Evolutionary conservation across 1,140 invertebrate species (phyloP), one percentile per base, ranked within the genome.

Genomic region (Bombus turneri): DNA sequence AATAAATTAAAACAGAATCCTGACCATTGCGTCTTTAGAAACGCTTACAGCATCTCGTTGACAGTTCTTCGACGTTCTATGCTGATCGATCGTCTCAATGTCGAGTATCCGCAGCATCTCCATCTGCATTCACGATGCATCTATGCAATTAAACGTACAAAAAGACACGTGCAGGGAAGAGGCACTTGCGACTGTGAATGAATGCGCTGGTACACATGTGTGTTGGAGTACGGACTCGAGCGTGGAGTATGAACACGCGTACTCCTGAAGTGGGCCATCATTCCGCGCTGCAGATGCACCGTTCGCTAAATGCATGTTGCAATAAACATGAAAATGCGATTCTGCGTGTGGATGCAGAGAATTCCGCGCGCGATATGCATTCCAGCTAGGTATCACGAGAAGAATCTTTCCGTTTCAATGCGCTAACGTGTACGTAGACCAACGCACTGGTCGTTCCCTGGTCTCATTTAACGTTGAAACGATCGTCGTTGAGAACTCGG

Each of bases 71-170:
- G 47, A 53, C 47, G 47, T 53, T 62, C 22, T n/a, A 13, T 62
- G 25, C 59, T n/a, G n/a, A 66, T 78, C 82, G 77, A 72, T 78
- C 64, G 62, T 43, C 57, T 78, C 69, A 15, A 18, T 37, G 76
- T 57, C 31, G 62, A 79, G 83, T 43, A 59, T 71, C 85, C 71
- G 53, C 62, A 31, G 59, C 83, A 43, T 47, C 72, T 64, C 59
- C 83, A 43, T 47, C 72, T 64, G 59, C 83, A 79, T 87, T 80
- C 68, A 62, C 83, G 39, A 78, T 76, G 41, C 85, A 87, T 90
- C 89, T 89, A 89, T 86, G 85, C 87, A 87, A 78, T 89, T 82
- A 86, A 88, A 88, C 81, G 80, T 68, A 69, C 34, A 62, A 73
- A 83, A 83, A 77, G 75, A 34, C 68, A 88, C 80, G 80, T 86